These are phyloP conservation scores for Lycopodina hypogea DNA, from an alignment of 37 sponge, comb jelly and placozoan genomes.

Conservation along the genomic window DNA sequence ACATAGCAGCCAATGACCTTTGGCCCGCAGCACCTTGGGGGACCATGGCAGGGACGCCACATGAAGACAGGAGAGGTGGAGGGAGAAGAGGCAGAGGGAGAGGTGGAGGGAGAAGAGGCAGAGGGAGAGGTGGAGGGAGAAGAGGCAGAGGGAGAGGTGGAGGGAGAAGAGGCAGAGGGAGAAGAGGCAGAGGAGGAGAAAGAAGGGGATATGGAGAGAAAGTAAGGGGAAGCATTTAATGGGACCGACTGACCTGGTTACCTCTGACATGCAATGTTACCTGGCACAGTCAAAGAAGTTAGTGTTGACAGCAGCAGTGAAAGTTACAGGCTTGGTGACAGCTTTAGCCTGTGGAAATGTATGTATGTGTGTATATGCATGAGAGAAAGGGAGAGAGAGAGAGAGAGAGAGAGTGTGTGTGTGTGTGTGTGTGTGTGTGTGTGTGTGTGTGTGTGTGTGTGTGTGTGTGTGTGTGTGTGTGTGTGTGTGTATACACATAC, in stretches of 20 bases:
- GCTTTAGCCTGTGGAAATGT: constrained; percentile 34
- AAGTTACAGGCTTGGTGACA: constrained; percentile 55
- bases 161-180: background rate
- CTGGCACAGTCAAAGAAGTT: constrained; percentile 72
- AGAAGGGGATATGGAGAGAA: background rate
- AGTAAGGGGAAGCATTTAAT: background rate
- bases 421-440: no score
- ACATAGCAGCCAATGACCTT: constrained; percentile 87
- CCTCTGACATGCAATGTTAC: constrained; percentile 13
- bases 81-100: background rate
- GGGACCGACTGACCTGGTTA: background rate
- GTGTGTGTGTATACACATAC: no score
- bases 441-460: no score
- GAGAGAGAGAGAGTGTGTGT: no score
- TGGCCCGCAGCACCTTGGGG: constrained; percentile 71
- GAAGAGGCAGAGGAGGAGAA: background rate
- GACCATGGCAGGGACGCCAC: background rate
- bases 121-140: background rate
- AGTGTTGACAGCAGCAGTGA: constrained; percentile 55
- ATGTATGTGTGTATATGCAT: no score
- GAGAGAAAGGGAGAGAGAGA: background rate
- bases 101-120: background rate
- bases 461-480: no score
- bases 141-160: background rate
- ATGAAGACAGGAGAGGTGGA: background rate